Base-by-base conservation (phyloP, 2,113 vertebrate genomes). In the Eulemur macaco region DNA sequence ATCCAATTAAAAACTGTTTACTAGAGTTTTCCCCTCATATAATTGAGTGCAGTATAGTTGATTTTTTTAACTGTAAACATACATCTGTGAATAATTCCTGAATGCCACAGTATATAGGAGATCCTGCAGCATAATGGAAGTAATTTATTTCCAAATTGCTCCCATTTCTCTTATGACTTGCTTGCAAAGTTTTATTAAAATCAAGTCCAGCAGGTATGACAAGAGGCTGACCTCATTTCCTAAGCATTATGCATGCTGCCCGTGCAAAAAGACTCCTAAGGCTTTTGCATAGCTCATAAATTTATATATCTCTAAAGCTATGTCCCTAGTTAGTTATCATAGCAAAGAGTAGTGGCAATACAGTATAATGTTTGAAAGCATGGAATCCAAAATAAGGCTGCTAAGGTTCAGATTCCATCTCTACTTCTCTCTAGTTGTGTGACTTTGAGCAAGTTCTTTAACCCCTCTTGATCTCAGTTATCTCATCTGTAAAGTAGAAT, bases 121-220 rank as follows among this genome's bases (percentile, higher is more conserved):
- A 97, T 87, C 92, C 58, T 97, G 92, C 69, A 96, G 92, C 94
- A 98, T 97, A 98, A 98, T 97, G 97, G 96, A 97, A 98, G 96
- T 93, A 97, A 97, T 98, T 97, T 97, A 97, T 98, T 97, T 97
- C 95, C 87, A 98, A 97, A 97, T 98, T 97, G 96, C 96, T 97
- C 97, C 97, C 95, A 97, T 97, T 98, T 97, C 96, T 97, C 97
- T 97, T 97, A 97, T 86, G 94, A 89, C 95, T 96, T 86, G 92
- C 86, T 97, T 91, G 90, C 95, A 93, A 96, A 86, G 83, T 86
- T 97, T 98, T 96, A 97, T 96, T 98, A 96, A 97, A 97, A 98
- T 98, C 97, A 97, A 97, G 93, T 97, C 80, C 97, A 97, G 96
- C 95, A 96, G 95, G 91, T 95, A 95, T 77, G 96, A 96, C 96